These are phyloP conservation scores for Fopius arisanus DNA, from an alignment of 1,140 invertebrate species.

Conservation along the genomic window DNA sequence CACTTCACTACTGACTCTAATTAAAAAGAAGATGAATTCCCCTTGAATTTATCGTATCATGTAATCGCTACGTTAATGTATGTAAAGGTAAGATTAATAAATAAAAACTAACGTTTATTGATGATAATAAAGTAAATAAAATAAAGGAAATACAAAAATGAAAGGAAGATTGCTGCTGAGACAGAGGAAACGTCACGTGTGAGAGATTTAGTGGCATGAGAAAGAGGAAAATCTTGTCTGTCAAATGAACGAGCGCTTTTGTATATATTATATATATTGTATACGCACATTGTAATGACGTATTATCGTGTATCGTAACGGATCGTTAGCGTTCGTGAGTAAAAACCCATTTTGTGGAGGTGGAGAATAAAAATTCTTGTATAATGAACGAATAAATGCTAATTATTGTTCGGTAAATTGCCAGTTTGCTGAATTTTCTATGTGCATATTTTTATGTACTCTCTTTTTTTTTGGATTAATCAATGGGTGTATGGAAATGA, in stretches of 20 bases:
- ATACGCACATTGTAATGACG: conserved; percentile 56
- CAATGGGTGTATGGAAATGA: background rate
- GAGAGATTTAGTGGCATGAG: conserved; percentile 24
- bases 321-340: conserved; percentile 50
- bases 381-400: conserved; percentile 56
- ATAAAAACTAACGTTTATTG: conserved; percentile 29
- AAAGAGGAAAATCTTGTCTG: conserved; percentile 39
- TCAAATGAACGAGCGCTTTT: conserved; percentile 52
- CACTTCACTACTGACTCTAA: conserved; percentile 31
- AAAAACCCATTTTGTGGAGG: conserved; percentile 7
- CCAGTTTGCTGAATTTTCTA: conserved; percentile 16
- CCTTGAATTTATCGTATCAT: conserved; percentile 17
- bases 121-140: conserved; percentile 36
- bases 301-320: conserved; percentile 50
- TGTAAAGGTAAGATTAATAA: conserved; percentile 25
- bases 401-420: conserved; percentile 50
- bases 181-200: conserved; percentile 47
- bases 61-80: conserved; percentile 30
- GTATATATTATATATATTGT: conserved; percentile 55
- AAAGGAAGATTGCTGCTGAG: background rate
- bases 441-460: background rate
- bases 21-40: conserved; percentile 45
- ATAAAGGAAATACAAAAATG: conserved; percentile 9
- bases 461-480: background rate
- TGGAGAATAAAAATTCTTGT: conserved; percentile 42